Evolutionary conservation across 2,113 vertebrate genomes (phyloP), one percentile per base, ranked within the genome.

Genomic region (Trochalopteron elliotii): DNA sequence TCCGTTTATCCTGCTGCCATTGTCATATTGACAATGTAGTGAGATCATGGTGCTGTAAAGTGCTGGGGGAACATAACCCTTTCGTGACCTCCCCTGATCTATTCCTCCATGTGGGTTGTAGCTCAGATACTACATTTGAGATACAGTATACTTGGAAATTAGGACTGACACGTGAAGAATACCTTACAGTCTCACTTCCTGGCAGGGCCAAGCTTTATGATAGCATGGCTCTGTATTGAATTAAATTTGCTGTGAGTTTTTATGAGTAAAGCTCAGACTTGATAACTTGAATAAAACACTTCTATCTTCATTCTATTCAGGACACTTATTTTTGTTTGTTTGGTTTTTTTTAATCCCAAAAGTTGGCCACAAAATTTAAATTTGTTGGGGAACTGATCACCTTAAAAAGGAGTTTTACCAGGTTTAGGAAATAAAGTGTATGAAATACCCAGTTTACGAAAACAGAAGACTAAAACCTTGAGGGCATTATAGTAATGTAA

Each of bases 11-110:
- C 91, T 77, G 71, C 78, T 85, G 63, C 93, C 76, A 91, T 96
- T 94, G 95, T 96, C 70, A 35, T 61, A 87, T 50, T 83, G 90
- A 91, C 93, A 95, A 80, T 93, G 91, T 35, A 95, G 87, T 96
- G 96, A 96, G 92, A 89, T 96, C 91, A 93, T 83, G 65, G 87
- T 3, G 4, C 60, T 89, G 1, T 47, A 61, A 79, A 65, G 42
- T 90, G 75, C 87, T 87, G 53, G 87, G 65, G 81, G 65, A 71
- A 89, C 39, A 42, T 87, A 96, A 93, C 89, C 83, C 75, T 89
- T 90, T 85, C 70, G 1, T 96, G 84, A 79, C 89, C 79, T 95
- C 57, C 27, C 4, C 55, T 39, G 15, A 64, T 83, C 42, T 52
- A 11, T 22, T 70, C 28, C 12, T 76, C 49, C 7, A 1, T 89